Conservation (phyloP, 2,888 invertebrate genomes). For the Cosmia trapezina region DNA sequence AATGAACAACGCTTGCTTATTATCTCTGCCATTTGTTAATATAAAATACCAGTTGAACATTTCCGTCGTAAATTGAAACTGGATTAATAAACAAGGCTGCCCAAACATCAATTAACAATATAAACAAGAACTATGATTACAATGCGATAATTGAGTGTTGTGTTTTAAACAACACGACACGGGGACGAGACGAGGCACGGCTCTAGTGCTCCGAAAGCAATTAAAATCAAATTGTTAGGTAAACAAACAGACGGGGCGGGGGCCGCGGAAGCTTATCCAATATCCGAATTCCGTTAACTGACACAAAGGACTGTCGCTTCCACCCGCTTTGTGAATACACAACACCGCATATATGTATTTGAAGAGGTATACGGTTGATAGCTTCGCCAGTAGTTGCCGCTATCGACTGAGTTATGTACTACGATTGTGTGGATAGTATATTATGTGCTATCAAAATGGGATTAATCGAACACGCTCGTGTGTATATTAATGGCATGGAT, state of each 20-base stretch:
- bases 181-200: slow-evolving; percentile 56
- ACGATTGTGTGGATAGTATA: slow-evolving; percentile 36
- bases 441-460: slow-evolving; percentile 49
- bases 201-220: slow-evolving; percentile 73
- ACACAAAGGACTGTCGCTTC: slow-evolving; percentile 85
- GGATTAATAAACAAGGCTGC: slow-evolving; percentile 50
- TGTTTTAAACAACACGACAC: slow-evolving; percentile 42
- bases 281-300: slow-evolving; percentile 85
- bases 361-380: slow-evolving; percentile 55
- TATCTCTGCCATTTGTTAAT: slow-evolving; percentile 39
- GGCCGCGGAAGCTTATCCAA: slow-evolving; percentile 82
- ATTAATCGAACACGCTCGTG: slow-evolving; percentile 34
- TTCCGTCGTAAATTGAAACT: slow-evolving; percentile 39
- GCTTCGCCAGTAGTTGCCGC: slow-evolving; percentile 47
- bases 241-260: slow-evolving; percentile 76
- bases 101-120: slow-evolving; percentile 56
- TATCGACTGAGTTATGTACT: slow-evolving; percentile 45
- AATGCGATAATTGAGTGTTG: slow-evolving; percentile 49
- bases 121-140: slow-evolving; percentile 56
- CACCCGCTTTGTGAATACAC: slow-evolving; percentile 78
- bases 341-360: slow-evolving; percentile 65
- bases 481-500: slow-evolving; percentile 22
- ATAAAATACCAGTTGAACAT: slow-evolving; percentile 41
- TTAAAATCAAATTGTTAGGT: slow-evolving; percentile 85
- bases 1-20: slow-evolving; percentile 49